phyloP scores from a whole-genome alignment of 1,140 invertebrate species.

The Ectropis grisescens region DNA sequence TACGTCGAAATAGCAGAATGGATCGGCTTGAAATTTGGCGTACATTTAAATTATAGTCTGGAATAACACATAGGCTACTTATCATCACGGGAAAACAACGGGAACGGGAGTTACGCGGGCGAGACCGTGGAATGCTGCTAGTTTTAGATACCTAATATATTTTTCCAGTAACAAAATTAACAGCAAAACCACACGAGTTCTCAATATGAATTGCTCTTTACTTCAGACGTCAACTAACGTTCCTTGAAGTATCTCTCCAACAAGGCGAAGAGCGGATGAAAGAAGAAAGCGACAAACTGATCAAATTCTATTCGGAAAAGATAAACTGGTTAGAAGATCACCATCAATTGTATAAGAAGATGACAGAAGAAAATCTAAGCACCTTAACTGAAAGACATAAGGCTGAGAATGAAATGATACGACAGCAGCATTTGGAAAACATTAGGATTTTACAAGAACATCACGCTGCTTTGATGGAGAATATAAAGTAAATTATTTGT shows the following conservation, averaged over 20 bases:
- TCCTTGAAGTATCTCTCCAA: slow-evolving; percentile 49
- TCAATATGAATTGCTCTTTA: too few species aligned
- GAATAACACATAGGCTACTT: too few species aligned
- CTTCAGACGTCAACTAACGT: slow-evolving; percentile 52
- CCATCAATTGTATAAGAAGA: slow-evolving; percentile 41
- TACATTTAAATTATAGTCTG: too few species aligned
- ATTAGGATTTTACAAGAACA: slow-evolving; percentile 58
- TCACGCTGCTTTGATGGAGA: slow-evolving; percentile 55
- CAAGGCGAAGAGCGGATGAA: slow-evolving; percentile 61
- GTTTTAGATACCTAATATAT: too few species aligned
- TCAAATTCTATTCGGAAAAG: slow-evolving; percentile 53
- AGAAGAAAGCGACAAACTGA: slow-evolving; percentile 57
- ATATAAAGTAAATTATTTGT: slow-evolving; percentile 43
- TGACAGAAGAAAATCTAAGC: slow-evolving; percentile 43
- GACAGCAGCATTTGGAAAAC: slow-evolving; percentile 55
- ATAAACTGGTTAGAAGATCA: slow-evolving; percentile 59
- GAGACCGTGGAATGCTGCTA: too few species aligned
- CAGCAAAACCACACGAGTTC: too few species aligned
- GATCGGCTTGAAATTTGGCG: too few species aligned
- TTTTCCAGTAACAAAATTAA: too few species aligned
- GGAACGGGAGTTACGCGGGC: too few species aligned
- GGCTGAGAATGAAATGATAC: slow-evolving; percentile 44
- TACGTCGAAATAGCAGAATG: too few species aligned
- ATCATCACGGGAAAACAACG: too few species aligned
- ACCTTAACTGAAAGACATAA: slow-evolving; percentile 40